Base-by-base conservation (phyloP, 2,888 invertebrate species). In the Campaea margaritaria region DNA sequence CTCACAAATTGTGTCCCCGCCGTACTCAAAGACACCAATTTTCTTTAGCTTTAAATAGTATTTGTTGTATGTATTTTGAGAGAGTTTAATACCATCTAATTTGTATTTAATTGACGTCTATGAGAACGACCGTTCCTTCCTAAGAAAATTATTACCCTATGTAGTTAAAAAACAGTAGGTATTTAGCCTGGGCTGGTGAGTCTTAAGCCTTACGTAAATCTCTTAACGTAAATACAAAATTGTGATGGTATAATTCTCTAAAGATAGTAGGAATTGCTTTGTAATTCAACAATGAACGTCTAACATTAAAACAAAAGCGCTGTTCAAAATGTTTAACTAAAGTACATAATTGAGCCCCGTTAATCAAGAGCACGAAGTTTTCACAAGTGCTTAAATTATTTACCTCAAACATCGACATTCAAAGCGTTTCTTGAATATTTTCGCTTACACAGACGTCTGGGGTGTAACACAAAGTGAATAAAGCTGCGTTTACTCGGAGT, bases 351-450 rank as follows among this genome's bases (percentile, higher is more conserved):
- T 89, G 86, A 86, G 89, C 83, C 75, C 79, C 80, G 86, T 87
- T 91, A 90, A 91, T 90, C 87, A 89, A 88, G 85, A 89, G 82
- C 79, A 77, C 78, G 70, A 88, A 91, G 88, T 90, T 89, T 91
- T 89, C 85, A 81, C 86, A 86, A 90, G 85, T 87, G 83, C 86
- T 89, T 83, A 84, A 70, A 89, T 90, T 88, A 89, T 91, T 89
- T 88, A 85, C 87, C 88, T 85, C 85, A 85, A 89, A 89, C 88
- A 88, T 88, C 81, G 83, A 79, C 81, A 85, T 88, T 88, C 84
- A 88, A 89, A 91, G 85, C 82, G 83, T 86, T 87, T 85, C 83
- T 80, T 77, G 75, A 88, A 88, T 87, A 86, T 86, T 91, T 88
- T 79, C 74, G 87, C 85, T 82, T 83, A 87, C 86, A 83, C 85